Conservation (phyloP, 2,113 vertebrate species). For the Bagarius yarrelli region DNA sequence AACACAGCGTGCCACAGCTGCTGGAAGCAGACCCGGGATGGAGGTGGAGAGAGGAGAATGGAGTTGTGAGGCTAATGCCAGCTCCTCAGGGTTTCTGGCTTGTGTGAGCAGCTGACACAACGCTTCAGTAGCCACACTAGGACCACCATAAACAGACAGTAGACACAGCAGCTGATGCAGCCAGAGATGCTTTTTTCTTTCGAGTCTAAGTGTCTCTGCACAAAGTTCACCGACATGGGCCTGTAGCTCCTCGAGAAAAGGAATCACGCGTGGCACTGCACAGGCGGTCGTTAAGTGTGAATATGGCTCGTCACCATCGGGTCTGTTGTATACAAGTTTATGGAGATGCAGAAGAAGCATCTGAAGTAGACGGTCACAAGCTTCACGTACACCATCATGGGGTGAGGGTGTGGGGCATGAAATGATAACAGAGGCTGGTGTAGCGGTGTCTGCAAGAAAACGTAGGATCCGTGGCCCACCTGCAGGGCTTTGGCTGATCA, state of each 20-base stretch:
- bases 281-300: conserved; percentile 54
- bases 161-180: conserved; percentile 86
- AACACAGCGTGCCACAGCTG: conserved; percentile 77
- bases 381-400: conserved; percentile 84
- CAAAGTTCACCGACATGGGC: conserved; percentile 82
- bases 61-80: conserved; percentile 84
- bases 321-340: conserved; percentile 83
- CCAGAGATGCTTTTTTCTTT: conserved; percentile 88
- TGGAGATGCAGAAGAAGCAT: conserved; percentile 87
- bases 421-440: conserved; percentile 86
- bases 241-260: conserved; percentile 85
- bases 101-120: conserved; percentile 83
- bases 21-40: conserved; percentile 76
- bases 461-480: conserved; percentile 82
- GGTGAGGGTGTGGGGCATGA: conserved; percentile 76
- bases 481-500: conserved; percentile 85
- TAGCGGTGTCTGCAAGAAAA: conserved; percentile 86
- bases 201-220: conserved; percentile 79
- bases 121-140: conserved; percentile 82
- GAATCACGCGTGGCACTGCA: conserved; percentile 72
- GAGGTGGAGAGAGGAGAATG: conserved; percentile 82
- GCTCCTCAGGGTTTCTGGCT: conserved; percentile 81
- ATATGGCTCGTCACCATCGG: conserved; percentile 64
- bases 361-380: conserved; percentile 87
- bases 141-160: conserved; percentile 81